Evolutionary conservation across 2,113 vertebrate species (phyloP).

Genomic region (Lipophrys pholis): DNA sequence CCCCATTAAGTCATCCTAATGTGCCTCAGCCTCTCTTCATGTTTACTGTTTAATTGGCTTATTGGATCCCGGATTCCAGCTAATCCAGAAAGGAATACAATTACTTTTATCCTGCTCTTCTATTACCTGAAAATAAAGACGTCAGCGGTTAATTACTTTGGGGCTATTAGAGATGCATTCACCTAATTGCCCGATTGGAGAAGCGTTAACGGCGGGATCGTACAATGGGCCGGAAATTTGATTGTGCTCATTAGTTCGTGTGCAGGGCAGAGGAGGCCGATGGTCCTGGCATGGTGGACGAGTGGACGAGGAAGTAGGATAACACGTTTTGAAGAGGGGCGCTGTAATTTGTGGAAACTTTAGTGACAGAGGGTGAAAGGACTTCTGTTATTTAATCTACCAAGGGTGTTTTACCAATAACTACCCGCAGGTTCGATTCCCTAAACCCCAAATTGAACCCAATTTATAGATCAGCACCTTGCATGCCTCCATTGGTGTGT

Average conservation of each 20-base stretch:
- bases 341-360: too few relatives aligned
- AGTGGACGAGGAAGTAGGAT: not conserved
- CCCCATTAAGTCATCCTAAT: slow-evolving; percentile 70
- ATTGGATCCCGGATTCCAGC: slow-evolving; percentile 63
- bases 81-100: slow-evolving; percentile 70
- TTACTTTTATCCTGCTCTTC: slow-evolving; percentile 64
- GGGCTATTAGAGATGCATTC: slow-evolving; percentile 61
- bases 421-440: too few relatives aligned
- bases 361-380: too few relatives aligned
- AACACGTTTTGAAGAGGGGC: not conserved
- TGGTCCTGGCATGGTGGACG: not conserved
- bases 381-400: too few relatives aligned
- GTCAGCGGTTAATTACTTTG: slow-evolving; percentile 68
- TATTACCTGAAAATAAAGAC: slow-evolving; percentile 70
- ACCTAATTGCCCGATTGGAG: slow-evolving; percentile 63
- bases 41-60: slow-evolving; percentile 75
- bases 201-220: slow-evolving; percentile 42
- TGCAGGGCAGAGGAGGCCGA: slow-evolving; percentile 6
- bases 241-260: slow-evolving; percentile 43
- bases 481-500: too few relatives aligned
- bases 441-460: too few relatives aligned
- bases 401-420: too few relatives aligned
- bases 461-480: too few relatives aligned
- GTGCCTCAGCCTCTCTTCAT: slow-evolving; percentile 58
- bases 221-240: slow-evolving; percentile 31